Base-by-base conservation (phyloP, 2,888 invertebrate genomes). In the Eledone cirrhosa region DNA sequence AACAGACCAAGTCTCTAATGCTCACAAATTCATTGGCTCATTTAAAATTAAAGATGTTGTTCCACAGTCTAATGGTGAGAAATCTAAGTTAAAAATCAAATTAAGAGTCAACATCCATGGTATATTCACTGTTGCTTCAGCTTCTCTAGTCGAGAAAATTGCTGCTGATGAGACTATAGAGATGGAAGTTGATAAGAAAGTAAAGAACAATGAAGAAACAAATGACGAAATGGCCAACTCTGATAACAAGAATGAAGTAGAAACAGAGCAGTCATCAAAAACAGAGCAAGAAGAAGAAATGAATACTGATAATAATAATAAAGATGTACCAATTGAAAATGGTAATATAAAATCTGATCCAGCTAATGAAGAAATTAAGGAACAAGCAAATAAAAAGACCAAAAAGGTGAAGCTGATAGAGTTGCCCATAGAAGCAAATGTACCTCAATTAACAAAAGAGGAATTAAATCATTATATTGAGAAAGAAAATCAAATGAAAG, bases 11-110 rank as follows among this genome's bases (percentile, higher is more conserved):
- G 72, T 72, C 33, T 41, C 41, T 41, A 31, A 72, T 41, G 14
- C 33, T 22, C 72, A 72, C 33, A 31, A 41, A 72, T 41, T 41
- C 22, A 72, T 72, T 3, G 72, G 72, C 72, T 72, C 72, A 13
- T 92, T 91, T 85, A 86, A 85, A 31, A 88, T 93, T 3, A 87
- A 87, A 77, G 90, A 91, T 31, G 91, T 99, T 7, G 94, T 94
- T 86, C 96, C 98, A 8, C 95, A 94, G 47, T 91, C 95, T 0
- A 96, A 96, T 82, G 97, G 97, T 48, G 97, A 97, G 87, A 94
- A 95, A 22, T 95, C 96, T 83, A 98, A 97, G 91, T 95, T 99
- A 0, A 98, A 98, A 92, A 95, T 99, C 8, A 99, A 98, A 92
- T 96, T 97, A 11, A 94, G 98, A 85, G 93, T 99, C 79, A 98